A percentile compares a stretch with the other conserved stretches of the same genome.
phyloP scores from a whole-genome alignment of 2,797 vertebrate genomes.

The Cygnus olor region DNA sequence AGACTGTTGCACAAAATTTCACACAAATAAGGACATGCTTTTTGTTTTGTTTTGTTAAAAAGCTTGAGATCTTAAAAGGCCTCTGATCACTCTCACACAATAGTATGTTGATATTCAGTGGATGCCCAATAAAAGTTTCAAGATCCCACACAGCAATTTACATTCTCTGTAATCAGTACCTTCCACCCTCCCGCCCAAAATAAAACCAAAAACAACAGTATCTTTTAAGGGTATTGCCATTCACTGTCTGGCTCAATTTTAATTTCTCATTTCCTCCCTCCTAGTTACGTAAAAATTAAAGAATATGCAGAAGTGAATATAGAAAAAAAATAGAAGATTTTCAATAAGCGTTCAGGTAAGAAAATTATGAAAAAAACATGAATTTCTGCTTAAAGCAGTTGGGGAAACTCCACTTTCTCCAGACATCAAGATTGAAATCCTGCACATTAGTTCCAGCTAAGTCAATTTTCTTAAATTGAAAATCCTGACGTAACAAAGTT shows the following conservation, averaged over 20 bases:
- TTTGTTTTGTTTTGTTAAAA: not conserved
- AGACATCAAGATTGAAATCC: slow-evolving; percentile 56
- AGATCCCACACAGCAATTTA: not conserved
- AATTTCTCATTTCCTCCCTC: not conserved
- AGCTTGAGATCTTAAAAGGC: not conserved
- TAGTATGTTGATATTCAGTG: not conserved
- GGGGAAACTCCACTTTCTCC: slow-evolving; percentile 6
- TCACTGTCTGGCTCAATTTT: not conserved
- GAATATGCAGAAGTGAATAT: not conserved
- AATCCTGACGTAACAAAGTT: slow-evolving; percentile 56
- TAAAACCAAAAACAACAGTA: not conserved
- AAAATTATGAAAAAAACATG: slow-evolving; percentile 28
- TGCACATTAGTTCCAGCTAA: slow-evolving; percentile 67
- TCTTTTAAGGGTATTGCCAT: slow-evolving; percentile 27
- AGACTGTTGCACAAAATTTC: not conserved
- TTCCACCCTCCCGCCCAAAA: not conserved
- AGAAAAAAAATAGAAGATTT: slow-evolving; percentile 20
- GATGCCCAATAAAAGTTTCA: not conserved
- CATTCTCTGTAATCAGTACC: not conserved
- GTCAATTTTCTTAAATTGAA: slow-evolving; percentile 64
- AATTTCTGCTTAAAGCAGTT: slow-evolving; percentile 18
- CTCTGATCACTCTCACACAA: not conserved
- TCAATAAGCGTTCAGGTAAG: not conserved
- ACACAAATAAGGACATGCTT: not conserved
- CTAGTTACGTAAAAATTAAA: not conserved